These are phyloP conservation scores for Scaptomyza montana DNA, from an alignment of 1,140 invertebrate species.

Conservation along the genomic window DNA sequence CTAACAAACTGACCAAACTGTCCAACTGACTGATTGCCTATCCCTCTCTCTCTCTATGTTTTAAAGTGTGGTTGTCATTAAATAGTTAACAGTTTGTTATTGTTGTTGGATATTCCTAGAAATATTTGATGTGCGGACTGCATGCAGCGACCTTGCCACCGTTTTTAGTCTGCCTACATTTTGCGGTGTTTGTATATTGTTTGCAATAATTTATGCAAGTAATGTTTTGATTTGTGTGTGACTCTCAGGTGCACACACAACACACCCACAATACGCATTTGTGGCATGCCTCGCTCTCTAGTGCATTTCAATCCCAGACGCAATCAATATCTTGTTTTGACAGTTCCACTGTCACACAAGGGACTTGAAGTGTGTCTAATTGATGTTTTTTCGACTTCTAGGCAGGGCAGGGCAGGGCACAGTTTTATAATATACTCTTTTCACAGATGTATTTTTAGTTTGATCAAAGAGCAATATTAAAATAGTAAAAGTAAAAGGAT, in stretches of 20 bases:
- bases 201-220: conserved; percentile 75
- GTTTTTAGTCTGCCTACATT: conserved; percentile 32
- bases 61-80: conserved; percentile 27
- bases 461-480: conserved; percentile 68
- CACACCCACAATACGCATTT: conserved; percentile 25
- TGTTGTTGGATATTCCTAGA: conserved; percentile 43
- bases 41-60: no score
- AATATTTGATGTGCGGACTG: conserved; percentile 32
- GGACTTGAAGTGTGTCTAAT: conserved; percentile 80
- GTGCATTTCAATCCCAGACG: conserved; percentile 59
- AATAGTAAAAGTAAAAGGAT: conserved; percentile 3
- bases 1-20: neutral
- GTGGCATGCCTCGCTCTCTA: conserved; percentile 3
- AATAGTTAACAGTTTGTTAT: conserved; percentile 14
- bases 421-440: conserved; percentile 1
- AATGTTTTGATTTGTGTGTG: conserved; percentile 73
- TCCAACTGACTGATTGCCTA: conserved; percentile 1
- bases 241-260: conserved; percentile 42
- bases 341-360: conserved; percentile 61
- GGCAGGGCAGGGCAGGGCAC: neutral
- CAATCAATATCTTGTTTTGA: conserved; percentile 81
- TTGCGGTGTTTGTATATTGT: conserved; percentile 46
- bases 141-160: conserved; percentile 67
- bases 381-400: conserved; percentile 47
- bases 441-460: conserved; percentile 55